A percentile compares a stretch with the other conserved stretches of the same genome.
These are phyloP conservation scores for Xestoiulus laeticollis DNA, from an alignment of 2,888 invertebrate genomes.

Conservation along the genomic window DNA sequence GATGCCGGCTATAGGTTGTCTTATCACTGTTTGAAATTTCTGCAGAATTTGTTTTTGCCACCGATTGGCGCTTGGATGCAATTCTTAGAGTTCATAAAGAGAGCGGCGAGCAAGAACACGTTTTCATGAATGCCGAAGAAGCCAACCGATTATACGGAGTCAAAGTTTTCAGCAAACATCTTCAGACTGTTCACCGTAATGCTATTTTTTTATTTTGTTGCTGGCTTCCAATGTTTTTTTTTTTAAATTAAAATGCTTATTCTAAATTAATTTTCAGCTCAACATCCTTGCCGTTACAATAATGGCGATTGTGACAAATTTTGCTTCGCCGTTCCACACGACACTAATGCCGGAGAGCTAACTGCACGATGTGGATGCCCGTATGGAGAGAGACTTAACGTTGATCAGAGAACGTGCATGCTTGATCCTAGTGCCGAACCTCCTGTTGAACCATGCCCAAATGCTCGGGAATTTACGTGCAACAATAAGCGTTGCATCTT, in stretches of 20 bases:
- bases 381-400: slow-evolving; percentile 82
- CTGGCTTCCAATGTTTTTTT: not conserved
- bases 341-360: slow-evolving; percentile 65
- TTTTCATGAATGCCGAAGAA: slow-evolving; percentile 86
- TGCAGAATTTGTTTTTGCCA: slow-evolving; percentile 90
- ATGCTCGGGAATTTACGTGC: slow-evolving; percentile 93
- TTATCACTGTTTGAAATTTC: slow-evolving; percentile 39
- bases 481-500: slow-evolving; percentile 91
- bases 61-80: slow-evolving; percentile 96
- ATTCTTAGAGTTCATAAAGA: slow-evolving; percentile 89
- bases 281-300: slow-evolving; percentile 83
- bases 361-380: slow-evolving; percentile 87
- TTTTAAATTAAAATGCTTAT: not conserved
- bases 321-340: slow-evolving; percentile 87
- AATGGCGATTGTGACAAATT: slow-evolving; percentile 95
- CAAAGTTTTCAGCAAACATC: slow-evolving; percentile 69
- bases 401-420: slow-evolving; percentile 74
- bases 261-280: slow-evolving; percentile 59
- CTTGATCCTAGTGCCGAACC: slow-evolving; percentile 86
- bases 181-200: slow-evolving; percentile 59
- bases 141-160: slow-evolving; percentile 91
- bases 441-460: slow-evolving; percentile 86
- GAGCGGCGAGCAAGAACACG: slow-evolving; percentile 86
- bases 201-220: slow-evolving; percentile 67
- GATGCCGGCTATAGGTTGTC: not conserved